Base-by-base conservation (phyloP, 2,797 vertebrate genomes). In the Tokudaia tokunoshimensis region DNA sequence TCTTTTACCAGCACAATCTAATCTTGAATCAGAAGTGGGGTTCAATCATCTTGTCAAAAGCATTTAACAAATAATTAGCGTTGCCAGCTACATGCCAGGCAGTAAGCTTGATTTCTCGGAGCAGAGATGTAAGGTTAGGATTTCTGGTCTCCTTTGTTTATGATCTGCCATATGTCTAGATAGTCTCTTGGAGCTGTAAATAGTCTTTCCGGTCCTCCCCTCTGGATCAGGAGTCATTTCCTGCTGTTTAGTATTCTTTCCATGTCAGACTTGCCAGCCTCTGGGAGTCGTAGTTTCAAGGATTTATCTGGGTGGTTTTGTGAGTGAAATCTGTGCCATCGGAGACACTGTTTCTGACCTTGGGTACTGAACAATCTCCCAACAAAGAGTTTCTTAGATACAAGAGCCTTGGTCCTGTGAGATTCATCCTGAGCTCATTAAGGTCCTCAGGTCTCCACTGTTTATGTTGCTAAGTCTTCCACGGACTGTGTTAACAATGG, bases 231-330 rank as follows among this genome's bases (percentile, higher is more conserved):
- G 1, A 78, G 52, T 65, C 34, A 70, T 84, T 91, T 76, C 74
- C 20, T 57, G 76, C 24, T 50, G 24, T 44, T 92, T 67, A 85
- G 72, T 67, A 37, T 81, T 81, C 65, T 59, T 74, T 85, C 41
- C 2, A 0, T 4, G 4, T 86, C 59, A 86, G 47, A 79, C 22
- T 37, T 41, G 61, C 34, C n/a, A 57, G 31, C 55, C 59, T 92
- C 61, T 24, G 15, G 6, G 76, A 57, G 55, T 55, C 93, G 6
- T 78, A 47, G 6, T 74, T 96, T 94, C 52, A 50, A 81, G 91
- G 74, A 96, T 94, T 94, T 94, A 91, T 88, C 52, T 93, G 82
- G 41, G n/a, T 50, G 10, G 72, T 84, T 84, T 74, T 4, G n/a
- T 94, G 59, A 47, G 3, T 17, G 80, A 63, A 85, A 79, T 74